These are phyloP conservation scores for Oryzaephilus surinamensis DNA, from an alignment of 1,140 invertebrate genomes.

Conservation along the genomic window DNA sequence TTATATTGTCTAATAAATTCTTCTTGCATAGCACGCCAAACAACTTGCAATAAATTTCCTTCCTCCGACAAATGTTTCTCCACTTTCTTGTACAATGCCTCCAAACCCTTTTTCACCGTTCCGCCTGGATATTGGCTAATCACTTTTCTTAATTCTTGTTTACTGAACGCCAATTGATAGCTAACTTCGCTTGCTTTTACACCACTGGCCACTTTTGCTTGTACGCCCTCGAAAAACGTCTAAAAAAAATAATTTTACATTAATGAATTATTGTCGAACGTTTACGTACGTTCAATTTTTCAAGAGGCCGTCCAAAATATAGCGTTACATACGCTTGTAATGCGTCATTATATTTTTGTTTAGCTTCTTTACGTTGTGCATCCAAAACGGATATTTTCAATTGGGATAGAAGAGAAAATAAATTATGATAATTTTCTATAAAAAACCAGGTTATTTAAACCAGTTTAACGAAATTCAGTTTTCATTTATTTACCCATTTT, in stretches of 20 bases:
- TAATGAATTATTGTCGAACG: conserved; percentile 1
- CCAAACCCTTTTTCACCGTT: conserved; percentile 86
- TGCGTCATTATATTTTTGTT: conserved; percentile 83
- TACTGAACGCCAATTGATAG: conserved; percentile 95
- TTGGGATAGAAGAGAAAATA: conserved; percentile 77
- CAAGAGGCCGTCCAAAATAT: conserved; percentile 90
- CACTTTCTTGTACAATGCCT: conserved; percentile 92
- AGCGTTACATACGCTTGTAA: conserved; percentile 83
- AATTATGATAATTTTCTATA: conserved; percentile 92
- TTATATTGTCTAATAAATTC: conserved; percentile 98
- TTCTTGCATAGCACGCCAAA: conserved; percentile 99
- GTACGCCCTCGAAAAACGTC: conserved; percentile 92
- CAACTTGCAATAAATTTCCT: conserved; percentile 88
- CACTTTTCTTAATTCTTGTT: conserved; percentile 91
- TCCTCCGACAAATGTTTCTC: conserved; percentile 95
- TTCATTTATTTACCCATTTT: conserved; percentile 62
- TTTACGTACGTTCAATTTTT: conserved; percentile 80
- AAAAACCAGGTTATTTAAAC: conserved; percentile 33
- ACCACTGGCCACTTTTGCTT: conserved; percentile 80
- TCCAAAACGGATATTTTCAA: conserved; percentile 89
- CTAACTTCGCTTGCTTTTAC: conserved; percentile 96
- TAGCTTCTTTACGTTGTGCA: conserved; percentile 79
- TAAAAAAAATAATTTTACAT: conserved; percentile 38
- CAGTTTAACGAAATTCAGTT: background rate
- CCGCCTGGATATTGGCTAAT: conserved; percentile 91